A percentile compares a stretch with the other conserved stretches of the same genome.
phyloP scores from a whole-genome alignment of 2,888 invertebrate species.

The Germaria angustata region DNA sequence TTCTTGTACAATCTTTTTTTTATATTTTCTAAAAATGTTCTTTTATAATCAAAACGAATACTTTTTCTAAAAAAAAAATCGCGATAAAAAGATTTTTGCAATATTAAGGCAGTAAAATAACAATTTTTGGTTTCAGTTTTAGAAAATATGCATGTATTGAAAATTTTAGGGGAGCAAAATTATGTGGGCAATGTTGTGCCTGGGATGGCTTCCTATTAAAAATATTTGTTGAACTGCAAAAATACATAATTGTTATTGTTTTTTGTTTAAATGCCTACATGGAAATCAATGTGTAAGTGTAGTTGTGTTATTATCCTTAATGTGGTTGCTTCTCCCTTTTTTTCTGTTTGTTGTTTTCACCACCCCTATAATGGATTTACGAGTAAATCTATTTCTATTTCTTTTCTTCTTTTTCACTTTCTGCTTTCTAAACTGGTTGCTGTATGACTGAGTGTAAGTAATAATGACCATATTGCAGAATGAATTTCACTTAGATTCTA shows the following conservation, averaged over 20 bases:
- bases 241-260: neutral
- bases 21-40: no score
- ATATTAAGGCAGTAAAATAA: no score
- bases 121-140: no score
- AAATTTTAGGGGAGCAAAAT: no score
- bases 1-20: no score
- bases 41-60: no score
- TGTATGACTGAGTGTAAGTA: neutral
- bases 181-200: no score
- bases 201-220: no score
- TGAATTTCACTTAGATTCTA: neutral
- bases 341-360: conserved; percentile 19
- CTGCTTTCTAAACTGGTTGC: conserved; percentile 9
- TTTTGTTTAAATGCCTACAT: neutral
- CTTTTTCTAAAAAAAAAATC: no score
- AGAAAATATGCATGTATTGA: no score
- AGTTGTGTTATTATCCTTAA: conserved; percentile 26
- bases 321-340: conserved; percentile 26
- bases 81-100: no score
- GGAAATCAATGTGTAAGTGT: neutral
- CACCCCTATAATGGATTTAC: conserved; percentile 38
- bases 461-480: conserved; percentile 6
- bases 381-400: conserved; percentile 1
- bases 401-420: neutral
- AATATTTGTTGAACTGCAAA: no score